Evolutionary conservation across 1,140 invertebrate species (phyloP), one percentile per base, ranked within the genome.

Genomic region (Rhyacophila brunnea): DNA sequence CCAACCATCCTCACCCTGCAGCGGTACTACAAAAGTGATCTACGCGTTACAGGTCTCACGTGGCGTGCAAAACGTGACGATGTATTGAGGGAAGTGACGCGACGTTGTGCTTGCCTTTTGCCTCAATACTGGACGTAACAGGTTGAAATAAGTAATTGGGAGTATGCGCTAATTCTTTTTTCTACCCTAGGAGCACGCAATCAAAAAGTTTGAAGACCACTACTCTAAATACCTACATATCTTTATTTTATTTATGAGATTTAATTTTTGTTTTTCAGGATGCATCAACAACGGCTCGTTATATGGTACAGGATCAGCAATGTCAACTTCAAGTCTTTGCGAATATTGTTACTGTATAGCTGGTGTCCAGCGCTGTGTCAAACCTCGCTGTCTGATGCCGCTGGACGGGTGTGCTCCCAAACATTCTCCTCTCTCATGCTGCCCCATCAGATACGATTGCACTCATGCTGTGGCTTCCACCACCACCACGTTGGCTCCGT

Each of bases 271-370:
- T 65, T 1, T 5, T 58, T 69, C 72, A 88, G 89, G 86, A 57
- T 92, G 90, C 69, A 74, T 88, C 56, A 77, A 83, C 46, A 87
- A 88, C 58, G 89, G 89, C 10, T 85, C 86, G n/a, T 74, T 86
- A 52, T 93, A 89, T 71, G 87, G 84, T 7, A 86, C 88, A 34
- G 92, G 92, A 0, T 93, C 91, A 2, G 92, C 92, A 0, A 91
- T 94, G 88, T 78, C 85, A 54, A 86, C 87, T 2, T 86, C 84
- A 9, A 83, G 84, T 46, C 80, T 84, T 4, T 95, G 92, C 74
- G 88, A 92, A 73, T 91, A 92, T 70, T 95, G 92, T 74, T 95
- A 91, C 74, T 95, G 92, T 68, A 88, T 93, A 53, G 75, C 77
- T 53, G 91, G 90, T 5, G 76, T 81, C 47, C 83, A 90, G 66